Evolutionary conservation across 1,140 invertebrate genomes (phyloP), one percentile per base, ranked within the genome.

Genomic region (Apolygus lucorum): DNA sequence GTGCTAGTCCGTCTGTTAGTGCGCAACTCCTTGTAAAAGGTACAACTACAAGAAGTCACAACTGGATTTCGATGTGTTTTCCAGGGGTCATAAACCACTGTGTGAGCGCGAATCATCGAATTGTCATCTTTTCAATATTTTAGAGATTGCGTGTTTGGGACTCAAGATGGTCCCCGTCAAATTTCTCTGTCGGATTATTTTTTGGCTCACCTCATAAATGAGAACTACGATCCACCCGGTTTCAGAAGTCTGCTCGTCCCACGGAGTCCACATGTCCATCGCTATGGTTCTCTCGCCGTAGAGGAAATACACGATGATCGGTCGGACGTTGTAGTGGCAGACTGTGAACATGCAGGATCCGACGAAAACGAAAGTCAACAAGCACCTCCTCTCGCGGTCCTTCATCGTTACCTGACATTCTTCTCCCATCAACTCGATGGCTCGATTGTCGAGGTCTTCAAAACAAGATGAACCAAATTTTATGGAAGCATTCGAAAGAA

Each of bases 251-350:
- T 59, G 11, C 54, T 14, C 54, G 22, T 59, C 54, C 54, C 54
- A 59, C 11, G 54, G 54, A 14, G 22, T 59, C 54, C 54, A 59
- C 54, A 59, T 59, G 54, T 59, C 54, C 54, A 59, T 59, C 22
- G 54, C 54, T 11, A 59, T 59, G 2, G 54, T 14, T 4, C 11
- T 59, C 22, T 17, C 11, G 4, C 22, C 54, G 54, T 59, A 59
- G 8, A 59, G 11, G 22, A 14, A 17, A 22, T 59, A 59, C 8
- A 59, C 4, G 4, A 59, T 11, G 22, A 59, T 59, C 22, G 54
- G 54, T 59, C 54, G 54, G 13, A 59, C 22, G 54, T 59, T 59
- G 54, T 59, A 59, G 22, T 59, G 54, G 22, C 2, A 8, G 54
- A 59, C 54, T 4, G 54, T 59, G 22, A 59, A 59, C 54, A 59